A percentile compares a stretch with the other conserved stretches of the same genome.
Evolutionary conservation across 2,888 invertebrate species (phyloP).

Genomic region (Ptychoptera contaminata): DNA sequence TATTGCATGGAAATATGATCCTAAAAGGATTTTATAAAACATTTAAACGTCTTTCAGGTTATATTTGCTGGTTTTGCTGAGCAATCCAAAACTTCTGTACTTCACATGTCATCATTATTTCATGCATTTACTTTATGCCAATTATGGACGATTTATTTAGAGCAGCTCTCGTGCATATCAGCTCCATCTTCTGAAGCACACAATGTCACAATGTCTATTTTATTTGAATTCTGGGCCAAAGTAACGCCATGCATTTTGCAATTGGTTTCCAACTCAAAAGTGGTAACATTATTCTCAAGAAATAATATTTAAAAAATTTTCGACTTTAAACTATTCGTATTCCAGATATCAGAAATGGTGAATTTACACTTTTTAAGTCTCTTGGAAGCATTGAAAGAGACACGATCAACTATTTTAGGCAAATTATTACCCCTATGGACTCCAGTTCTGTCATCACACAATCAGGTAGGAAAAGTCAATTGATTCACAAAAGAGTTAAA

Average conservation of each 20-base stretch:
- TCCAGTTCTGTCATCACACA: conserved; percentile 85
- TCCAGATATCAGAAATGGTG: conserved; percentile 96
- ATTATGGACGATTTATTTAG: conserved; percentile 97
- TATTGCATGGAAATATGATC: background rate
- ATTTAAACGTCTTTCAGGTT: background rate
- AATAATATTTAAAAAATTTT: background rate
- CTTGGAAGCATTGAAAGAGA: conserved; percentile 87
- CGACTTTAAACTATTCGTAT: conserved; percentile 19
- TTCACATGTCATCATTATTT: conserved; percentile 92
- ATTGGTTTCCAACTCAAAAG: conserved; percentile 78
- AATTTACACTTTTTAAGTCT: conserved; percentile 91
- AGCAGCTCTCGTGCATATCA: conserved; percentile 58
- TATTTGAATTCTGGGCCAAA: conserved; percentile 97
- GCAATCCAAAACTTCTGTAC: conserved; percentile 77
- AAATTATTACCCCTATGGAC: conserved; percentile 92
- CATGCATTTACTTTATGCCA: conserved; percentile 97
- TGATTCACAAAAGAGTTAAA: conserved; percentile 5
- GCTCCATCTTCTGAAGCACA: conserved; percentile 54
- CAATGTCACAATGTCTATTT: conserved; percentile 58
- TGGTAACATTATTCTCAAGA: conserved; percentile 36
- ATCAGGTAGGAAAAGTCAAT: conserved; percentile 45
- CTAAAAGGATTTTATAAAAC: background rate
- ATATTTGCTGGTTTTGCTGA: conserved; percentile 96
- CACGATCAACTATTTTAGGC: conserved; percentile 81
- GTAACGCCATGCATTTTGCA: conserved; percentile 92